Evolutionary conservation across 2,888 invertebrate genomes (phyloP).

Genomic region (Apoda limacodes): DNA sequence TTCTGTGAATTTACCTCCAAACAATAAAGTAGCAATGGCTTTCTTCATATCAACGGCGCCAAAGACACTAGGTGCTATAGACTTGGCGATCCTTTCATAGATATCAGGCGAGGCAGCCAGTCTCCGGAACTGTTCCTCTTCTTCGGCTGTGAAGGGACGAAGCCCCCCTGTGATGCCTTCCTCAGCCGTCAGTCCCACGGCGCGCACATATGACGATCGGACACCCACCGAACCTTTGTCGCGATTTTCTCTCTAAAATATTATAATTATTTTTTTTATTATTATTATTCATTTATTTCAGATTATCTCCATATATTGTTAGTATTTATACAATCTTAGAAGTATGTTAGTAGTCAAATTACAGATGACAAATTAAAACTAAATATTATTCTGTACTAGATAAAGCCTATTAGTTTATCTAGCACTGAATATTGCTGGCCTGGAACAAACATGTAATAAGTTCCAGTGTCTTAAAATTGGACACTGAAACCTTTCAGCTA

Average conservation of each 20-base stretch:
- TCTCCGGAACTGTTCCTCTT: conserved; percentile 80
- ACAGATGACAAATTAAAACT: no score
- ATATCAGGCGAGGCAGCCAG: conserved; percentile 88
- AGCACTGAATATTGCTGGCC: no score
- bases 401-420: no score
- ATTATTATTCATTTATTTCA: no score
- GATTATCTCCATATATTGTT: no score
- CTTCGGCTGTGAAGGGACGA: conserved; percentile 55
- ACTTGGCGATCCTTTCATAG: conserved; percentile 88
- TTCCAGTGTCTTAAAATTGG: no score
- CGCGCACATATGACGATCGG: conserved; percentile 92
- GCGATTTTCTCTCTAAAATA: conserved; percentile 71
- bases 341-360: no score
- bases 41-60: conserved; percentile 96
- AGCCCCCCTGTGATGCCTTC: conserved; percentile 80
- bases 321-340: no score
- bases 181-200: conserved; percentile 91
- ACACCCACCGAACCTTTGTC: conserved; percentile 91
- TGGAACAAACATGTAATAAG: no score
- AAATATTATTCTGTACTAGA: no score
- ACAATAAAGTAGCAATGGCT: conserved; percentile 93
- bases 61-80: conserved; percentile 97
- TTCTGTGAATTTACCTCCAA: no score
- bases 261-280: neutral
- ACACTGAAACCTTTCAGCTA: no score